These are phyloP conservation scores for Andrena trimmerana DNA, from an alignment of 2,888 invertebrate species.

Conservation along the genomic window DNA sequence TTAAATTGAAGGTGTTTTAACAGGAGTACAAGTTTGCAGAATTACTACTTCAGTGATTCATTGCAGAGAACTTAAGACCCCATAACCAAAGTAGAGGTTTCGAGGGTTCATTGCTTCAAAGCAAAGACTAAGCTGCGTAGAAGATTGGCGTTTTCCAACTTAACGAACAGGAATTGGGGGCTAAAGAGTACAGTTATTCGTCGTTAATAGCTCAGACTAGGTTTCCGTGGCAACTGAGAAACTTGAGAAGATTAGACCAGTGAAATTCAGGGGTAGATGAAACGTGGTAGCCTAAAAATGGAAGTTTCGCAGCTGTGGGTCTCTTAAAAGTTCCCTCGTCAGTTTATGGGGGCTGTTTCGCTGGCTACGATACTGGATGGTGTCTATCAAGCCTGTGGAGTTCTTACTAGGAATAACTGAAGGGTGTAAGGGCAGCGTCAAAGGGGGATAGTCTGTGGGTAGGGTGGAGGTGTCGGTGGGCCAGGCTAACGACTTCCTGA, in stretches of 20 bases:
- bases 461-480: slow-evolving; percentile 68
- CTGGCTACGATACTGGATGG: slow-evolving; percentile 44
- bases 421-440: slow-evolving; percentile 51
- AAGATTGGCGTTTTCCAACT: not conserved
- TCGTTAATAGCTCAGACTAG: not conserved
- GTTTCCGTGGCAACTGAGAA: slow-evolving; percentile 3
- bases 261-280: slow-evolving; percentile 26
- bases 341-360: slow-evolving; percentile 43
- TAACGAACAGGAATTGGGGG: not conserved
- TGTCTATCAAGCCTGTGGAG: slow-evolving; percentile 40
- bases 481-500: slow-evolving; percentile 84
- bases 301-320: slow-evolving; percentile 36
- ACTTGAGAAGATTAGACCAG: slow-evolving; percentile 20
- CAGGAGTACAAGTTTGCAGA: no score
- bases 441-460: slow-evolving; percentile 40
- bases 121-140: not conserved
- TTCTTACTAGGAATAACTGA: slow-evolving; percentile 51
- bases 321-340: slow-evolving; percentile 45
- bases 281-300: slow-evolving; percentile 42
- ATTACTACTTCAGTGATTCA: no score
- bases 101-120: no score
- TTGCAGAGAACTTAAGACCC: no score
- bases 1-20: no score
- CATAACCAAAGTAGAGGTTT: no score
- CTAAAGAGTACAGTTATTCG: not conserved